A percentile compares a stretch with the other conserved stretches of the same genome.
phyloP scores from a whole-genome alignment of 2,113 vertebrate genomes.

The Atrichornis clamosus region DNA sequence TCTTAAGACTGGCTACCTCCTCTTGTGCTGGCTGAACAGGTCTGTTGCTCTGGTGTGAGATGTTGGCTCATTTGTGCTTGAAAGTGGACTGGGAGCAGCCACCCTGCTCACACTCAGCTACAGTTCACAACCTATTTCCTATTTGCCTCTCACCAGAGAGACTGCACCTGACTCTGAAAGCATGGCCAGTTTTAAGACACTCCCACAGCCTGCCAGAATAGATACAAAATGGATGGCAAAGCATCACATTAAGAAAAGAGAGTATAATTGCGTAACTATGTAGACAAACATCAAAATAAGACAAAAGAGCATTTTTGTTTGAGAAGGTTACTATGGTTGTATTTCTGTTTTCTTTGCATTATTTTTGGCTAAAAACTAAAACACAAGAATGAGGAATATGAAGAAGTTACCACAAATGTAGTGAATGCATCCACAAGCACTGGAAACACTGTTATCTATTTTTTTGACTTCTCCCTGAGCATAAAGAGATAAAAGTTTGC shows the following conservation, averaged over 20 bases:
- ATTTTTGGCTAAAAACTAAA: not conserved
- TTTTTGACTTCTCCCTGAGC: constrained; percentile 86
- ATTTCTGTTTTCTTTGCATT: not conserved
- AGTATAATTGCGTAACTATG: not conserved
- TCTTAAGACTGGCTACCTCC: not conserved
- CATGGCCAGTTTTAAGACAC: no score
- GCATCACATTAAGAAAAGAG: not conserved
- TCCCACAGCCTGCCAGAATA: not conserved
- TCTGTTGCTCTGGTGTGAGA: not conserved
- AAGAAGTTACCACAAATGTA: constrained; percentile 83
- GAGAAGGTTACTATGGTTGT: not conserved
- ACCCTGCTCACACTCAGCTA: not conserved
- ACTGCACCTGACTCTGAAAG: not conserved
- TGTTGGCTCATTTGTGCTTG: not conserved
- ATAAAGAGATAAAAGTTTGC: constrained; percentile 27
- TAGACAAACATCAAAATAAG: not conserved
- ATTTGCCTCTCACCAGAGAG: not conserved
- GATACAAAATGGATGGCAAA: not conserved
- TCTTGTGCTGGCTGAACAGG: not conserved
- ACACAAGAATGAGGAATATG: not conserved
- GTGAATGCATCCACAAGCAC: constrained; percentile 84
- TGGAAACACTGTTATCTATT: constrained; percentile 76
- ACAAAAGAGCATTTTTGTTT: not conserved
- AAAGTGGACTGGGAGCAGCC: not conserved
- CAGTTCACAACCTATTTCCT: not conserved